phyloP scores from a whole-genome alignment of 2,888 invertebrate genomes.

The Horisme vitalbata region DNA sequence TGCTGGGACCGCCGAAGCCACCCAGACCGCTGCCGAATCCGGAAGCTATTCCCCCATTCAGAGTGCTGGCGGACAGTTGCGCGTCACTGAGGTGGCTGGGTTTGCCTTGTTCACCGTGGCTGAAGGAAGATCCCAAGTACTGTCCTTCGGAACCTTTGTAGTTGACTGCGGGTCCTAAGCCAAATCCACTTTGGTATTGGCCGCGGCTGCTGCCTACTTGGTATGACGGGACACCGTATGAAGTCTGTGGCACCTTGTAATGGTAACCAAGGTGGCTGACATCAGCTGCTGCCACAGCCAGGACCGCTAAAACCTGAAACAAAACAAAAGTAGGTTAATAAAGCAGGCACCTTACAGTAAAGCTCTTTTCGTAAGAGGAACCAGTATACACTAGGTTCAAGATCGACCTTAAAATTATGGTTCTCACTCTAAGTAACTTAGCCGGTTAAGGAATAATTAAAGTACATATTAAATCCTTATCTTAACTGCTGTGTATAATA shows the following conservation, averaged over 20 bases:
- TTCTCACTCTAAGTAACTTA: too few species aligned
- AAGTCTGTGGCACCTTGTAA: slow-evolving; percentile 67
- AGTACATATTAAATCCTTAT: too few species aligned
- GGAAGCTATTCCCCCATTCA: slow-evolving; percentile 6
- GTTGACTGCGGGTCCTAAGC: slow-evolving; percentile 28
- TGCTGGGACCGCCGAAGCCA: neutral
- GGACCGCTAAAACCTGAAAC: slow-evolving; percentile 58
- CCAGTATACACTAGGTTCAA: too few species aligned
- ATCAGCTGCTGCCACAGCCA: slow-evolving; percentile 62
- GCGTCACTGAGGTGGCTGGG: slow-evolving; percentile 16
- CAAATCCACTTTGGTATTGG: slow-evolving; percentile 41
- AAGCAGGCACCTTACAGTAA: too few species aligned
- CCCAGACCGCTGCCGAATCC: neutral
- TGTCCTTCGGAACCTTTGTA: slow-evolving; percentile 34
- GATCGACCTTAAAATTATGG: too few species aligned
- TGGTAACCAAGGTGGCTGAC: slow-evolving; percentile 61
- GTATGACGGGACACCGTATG: slow-evolving; percentile 66
- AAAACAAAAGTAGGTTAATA: slow-evolving; percentile 16
- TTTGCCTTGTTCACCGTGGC: slow-evolving; percentile 18
- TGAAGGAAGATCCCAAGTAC: slow-evolving; percentile 29
- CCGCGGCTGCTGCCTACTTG: slow-evolving; percentile 40
- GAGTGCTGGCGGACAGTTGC: slow-evolving; percentile 11
- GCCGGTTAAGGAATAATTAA: too few species aligned
- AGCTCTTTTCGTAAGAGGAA: too few species aligned
- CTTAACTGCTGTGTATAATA: too few species aligned